Conservation (phyloP, 1,140 invertebrate species). For the Drosophila bifasciata region DNA sequence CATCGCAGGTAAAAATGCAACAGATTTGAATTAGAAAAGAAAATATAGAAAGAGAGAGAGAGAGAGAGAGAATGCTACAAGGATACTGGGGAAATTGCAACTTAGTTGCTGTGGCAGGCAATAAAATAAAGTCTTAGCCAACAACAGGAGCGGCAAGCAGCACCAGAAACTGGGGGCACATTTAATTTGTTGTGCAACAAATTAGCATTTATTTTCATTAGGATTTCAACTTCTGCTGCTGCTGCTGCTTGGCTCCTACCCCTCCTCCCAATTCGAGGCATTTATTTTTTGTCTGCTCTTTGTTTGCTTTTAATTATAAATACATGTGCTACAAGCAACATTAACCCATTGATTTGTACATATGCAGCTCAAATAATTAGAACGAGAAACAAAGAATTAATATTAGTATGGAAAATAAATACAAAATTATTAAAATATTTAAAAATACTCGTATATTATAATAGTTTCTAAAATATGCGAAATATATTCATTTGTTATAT, state of each 20-base stretch:
- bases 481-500: too few relatives aligned
- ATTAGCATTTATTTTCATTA: constrained; percentile 81
- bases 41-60: background rate
- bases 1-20: constrained; percentile 44
- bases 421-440: too few relatives aligned
- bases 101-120: constrained; percentile 72
- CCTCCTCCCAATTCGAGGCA: background rate
- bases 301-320: constrained; percentile 73
- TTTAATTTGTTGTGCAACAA: constrained; percentile 81
- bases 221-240: constrained; percentile 48
- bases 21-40: constrained; percentile 68
- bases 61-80: constrained; percentile 19
- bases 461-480: too few relatives aligned
- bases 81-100: constrained; percentile 55
- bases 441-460: too few relatives aligned
- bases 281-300: constrained; percentile 36
- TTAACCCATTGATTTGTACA: constrained; percentile 6
- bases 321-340: constrained; percentile 30
- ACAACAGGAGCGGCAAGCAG: background rate
- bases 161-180: constrained; percentile 50
- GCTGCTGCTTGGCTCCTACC: background rate
- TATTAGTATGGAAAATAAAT: too few relatives aligned
- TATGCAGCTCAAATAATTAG: too few relatives aligned
- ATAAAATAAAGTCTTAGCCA: constrained; percentile 79
- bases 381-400: too few relatives aligned